Evolutionary conservation across 2,888 invertebrate species (phyloP), one percentile per base, ranked within the genome.

Genomic region (Autographa gamma): DNA sequence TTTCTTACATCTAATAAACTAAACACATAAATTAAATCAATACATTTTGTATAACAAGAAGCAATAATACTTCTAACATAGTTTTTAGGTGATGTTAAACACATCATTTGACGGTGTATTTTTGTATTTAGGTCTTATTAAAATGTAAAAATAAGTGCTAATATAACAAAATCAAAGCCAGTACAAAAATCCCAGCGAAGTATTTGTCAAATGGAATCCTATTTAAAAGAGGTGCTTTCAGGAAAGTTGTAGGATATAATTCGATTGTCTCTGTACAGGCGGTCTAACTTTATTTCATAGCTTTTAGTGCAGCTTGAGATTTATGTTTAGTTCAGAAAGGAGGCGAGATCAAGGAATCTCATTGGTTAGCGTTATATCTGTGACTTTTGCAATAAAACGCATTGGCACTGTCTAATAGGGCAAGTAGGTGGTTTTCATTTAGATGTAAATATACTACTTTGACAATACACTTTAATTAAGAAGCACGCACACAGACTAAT

Each of bases 161-260:
- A 5, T 62, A 2, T 9, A 54, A 52, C 19, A 19, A 56, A 56
- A 56, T 48, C 8, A 62, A 62, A 62, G 25, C 4, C 9, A 11
- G 31, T 48, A 9, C 16, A 18, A 63, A 52, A 48, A 63, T n/a
- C 31, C 5, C n/a, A 11, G 48, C 16, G 48, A 16, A 63, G 16
- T 16, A 18, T 32, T 31, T 52, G 43, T 52, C 6, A 52, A 52
- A 63, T 25, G 32, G 31, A 32, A 16, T 63, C 52, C 32, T 32
- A 48, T 48, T 48, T 62, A 32, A 32, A 32, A n/a, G 52, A 32
- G 43, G 31, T 18, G 32, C n/a, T 25, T n/a, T 18, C 32, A 32
- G n/a, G 62, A 52, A 63, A 52, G 32, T 18, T 52, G 3, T n/a
- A 63, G 31, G 52, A 63, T n/a, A 63, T 63, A 63, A 63, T 52